phyloP scores from a whole-genome alignment of 2,113 vertebrate species.

The Dipodomys stephensi region DNA sequence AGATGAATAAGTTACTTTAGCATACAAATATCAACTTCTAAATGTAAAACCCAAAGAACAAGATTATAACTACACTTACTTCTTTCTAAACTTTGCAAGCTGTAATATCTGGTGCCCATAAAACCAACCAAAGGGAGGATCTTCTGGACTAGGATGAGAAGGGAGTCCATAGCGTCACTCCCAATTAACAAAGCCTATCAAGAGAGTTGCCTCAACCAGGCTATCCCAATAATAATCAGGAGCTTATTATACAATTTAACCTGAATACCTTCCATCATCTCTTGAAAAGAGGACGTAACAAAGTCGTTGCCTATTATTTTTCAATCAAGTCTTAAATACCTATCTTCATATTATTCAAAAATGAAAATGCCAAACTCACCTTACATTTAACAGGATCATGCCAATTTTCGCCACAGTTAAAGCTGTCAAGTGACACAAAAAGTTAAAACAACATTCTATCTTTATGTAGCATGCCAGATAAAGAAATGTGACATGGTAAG shows the following conservation, averaged over 20 bases:
- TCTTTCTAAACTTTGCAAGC: neutral
- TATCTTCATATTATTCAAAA: constrained; percentile 9
- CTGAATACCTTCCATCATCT: neutral
- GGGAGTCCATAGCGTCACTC: neutral
- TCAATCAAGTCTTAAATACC: neutral
- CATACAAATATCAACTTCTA: constrained; percentile 18
- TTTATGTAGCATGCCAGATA: neutral
- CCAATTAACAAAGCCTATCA: neutral
- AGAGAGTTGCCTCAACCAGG: neutral
- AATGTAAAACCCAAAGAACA: constrained; percentile 33
- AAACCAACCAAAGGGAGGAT: constrained; percentile 32
- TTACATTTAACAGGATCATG: constrained; percentile 99
- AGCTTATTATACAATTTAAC: neutral
- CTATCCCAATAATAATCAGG: neutral
- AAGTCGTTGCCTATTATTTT: neutral
- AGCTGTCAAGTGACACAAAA: constrained; percentile 88
- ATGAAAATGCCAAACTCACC: constrained; percentile 86
- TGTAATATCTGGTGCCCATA: neutral
- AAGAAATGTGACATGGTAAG: constrained; percentile 5
- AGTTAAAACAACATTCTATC: constrained; percentile 46
- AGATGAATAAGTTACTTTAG: constrained; percentile 31
- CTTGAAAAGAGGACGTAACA: too few species aligned
- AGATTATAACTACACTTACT: constrained; percentile 25
- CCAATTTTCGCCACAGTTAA: constrained; percentile 99
- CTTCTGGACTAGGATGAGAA: constrained; percentile 1